phyloP scores from a whole-genome alignment of 2,797 vertebrate species.

The Rallus crepitans region DNA sequence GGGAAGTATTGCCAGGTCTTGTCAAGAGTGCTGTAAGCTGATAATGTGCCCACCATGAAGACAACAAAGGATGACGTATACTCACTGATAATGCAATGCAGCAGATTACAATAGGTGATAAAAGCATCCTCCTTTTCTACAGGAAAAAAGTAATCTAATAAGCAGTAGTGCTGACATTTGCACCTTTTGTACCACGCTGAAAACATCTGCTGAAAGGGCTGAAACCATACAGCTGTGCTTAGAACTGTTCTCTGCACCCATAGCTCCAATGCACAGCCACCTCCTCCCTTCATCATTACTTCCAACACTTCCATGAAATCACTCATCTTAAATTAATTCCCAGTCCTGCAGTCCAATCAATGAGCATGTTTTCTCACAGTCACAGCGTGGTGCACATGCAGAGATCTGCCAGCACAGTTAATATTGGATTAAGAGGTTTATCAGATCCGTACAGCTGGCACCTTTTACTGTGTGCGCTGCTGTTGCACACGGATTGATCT shows the following conservation, averaged over 20 bases:
- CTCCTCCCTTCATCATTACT: neutral
- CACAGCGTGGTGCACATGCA: neutral
- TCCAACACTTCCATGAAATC: neutral
- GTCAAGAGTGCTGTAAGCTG: neutral
- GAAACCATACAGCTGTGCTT: neutral
- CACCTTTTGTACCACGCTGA: neutral
- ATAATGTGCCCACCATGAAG: neutral
- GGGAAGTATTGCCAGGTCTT: neutral
- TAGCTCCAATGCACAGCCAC: neutral
- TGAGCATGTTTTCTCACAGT: neutral
- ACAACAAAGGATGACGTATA: neutral
- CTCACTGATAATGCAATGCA: neutral
- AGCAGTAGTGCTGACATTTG: neutral
- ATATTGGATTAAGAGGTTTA: neutral
- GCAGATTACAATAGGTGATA: neutral
- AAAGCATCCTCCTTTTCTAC: neutral
- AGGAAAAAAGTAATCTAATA: neutral
- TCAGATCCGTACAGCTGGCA: neutral
- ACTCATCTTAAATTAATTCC: neutral
- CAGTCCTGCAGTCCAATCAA: neutral
- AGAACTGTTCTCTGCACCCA: neutral
- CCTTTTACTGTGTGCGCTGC: neutral
- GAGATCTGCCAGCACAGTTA: neutral
- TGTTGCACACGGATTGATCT: neutral
- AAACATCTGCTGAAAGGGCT: neutral